phyloP scores from a whole-genome alignment of 35 echinoderm and acorn worm genomes.

The Stichopus chloronotus region DNA sequence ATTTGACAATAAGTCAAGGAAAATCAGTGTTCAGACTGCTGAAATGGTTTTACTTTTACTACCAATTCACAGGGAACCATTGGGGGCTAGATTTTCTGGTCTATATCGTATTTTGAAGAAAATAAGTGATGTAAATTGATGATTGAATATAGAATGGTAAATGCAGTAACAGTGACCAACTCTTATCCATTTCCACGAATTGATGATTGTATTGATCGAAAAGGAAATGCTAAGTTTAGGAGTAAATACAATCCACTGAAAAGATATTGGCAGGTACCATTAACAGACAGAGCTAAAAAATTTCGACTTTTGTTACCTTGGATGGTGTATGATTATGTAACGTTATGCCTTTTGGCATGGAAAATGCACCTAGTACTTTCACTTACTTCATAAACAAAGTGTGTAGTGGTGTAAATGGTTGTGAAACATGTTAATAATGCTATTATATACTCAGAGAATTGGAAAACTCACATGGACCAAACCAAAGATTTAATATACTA shows the following conservation, averaged over 20 bases:
- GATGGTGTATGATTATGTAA: constrained; percentile 47
- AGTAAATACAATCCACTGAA: constrained; percentile 77
- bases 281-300: constrained; percentile 66
- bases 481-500: too few relatives aligned
- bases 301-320: constrained; percentile 65
- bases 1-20: neutral
- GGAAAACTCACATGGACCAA: constrained; percentile 37
- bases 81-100: constrained; percentile 58
- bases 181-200: constrained; percentile 75
- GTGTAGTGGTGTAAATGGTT: neutral
- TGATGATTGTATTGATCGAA: constrained; percentile 75
- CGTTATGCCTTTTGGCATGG: constrained; percentile 66
- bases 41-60: constrained; percentile 66
- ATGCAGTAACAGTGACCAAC: constrained; percentile 65
- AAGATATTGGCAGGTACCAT: constrained; percentile 84
- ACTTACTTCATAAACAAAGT: constrained; percentile 36
- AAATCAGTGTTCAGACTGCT: constrained; percentile 50
- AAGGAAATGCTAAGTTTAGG: constrained; percentile 72
- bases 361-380: constrained; percentile 36
- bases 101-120: constrained; percentile 65
- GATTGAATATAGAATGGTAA: constrained; percentile 79
- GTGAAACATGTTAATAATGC: too few relatives aligned
- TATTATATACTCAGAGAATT: constrained; percentile 34
- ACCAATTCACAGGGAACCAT: constrained; percentile 60
- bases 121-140: constrained; percentile 42